These are phyloP conservation scores for Saguinus imperator DNA, from an alignment of 2,113 vertebrate genomes.

Conservation along the genomic window DNA sequence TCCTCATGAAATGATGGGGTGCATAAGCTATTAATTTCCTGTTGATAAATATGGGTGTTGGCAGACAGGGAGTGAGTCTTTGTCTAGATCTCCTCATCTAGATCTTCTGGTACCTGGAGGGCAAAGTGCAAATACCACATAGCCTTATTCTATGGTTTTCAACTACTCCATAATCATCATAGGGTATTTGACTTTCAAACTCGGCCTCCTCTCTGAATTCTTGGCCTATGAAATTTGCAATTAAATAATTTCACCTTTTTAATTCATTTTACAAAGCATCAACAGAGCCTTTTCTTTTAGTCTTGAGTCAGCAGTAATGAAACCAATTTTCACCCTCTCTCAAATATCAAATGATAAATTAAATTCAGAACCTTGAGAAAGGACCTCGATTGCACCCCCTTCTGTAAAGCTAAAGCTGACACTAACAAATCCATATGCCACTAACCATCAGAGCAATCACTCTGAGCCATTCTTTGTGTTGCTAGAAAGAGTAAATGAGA, in stretches of 20 bases:
- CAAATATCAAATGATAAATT: not conserved
- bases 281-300: not conserved
- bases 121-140: not conserved
- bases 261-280: not conserved
- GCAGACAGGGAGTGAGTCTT: not conserved
- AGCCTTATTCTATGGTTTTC: not conserved
- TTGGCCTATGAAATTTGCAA: not conserved
- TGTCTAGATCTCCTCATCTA: not conserved
- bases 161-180: not conserved
- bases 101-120: not conserved
- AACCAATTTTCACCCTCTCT: not conserved
- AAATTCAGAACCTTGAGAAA: not conserved
- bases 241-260: not conserved
- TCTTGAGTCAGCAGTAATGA: not conserved
- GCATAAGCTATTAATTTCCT: not conserved
- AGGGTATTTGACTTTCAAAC: not conserved
- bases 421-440: not conserved
- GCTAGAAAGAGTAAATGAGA: not conserved
- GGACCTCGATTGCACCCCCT: not conserved
- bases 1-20: not conserved
- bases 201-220: not conserved
- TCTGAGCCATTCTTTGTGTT: not conserved
- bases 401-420: not conserved
- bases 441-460: not conserved
- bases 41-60: not conserved